Conservation (phyloP, 2,797 vertebrate species). For the Aphelocoma californica region DNA sequence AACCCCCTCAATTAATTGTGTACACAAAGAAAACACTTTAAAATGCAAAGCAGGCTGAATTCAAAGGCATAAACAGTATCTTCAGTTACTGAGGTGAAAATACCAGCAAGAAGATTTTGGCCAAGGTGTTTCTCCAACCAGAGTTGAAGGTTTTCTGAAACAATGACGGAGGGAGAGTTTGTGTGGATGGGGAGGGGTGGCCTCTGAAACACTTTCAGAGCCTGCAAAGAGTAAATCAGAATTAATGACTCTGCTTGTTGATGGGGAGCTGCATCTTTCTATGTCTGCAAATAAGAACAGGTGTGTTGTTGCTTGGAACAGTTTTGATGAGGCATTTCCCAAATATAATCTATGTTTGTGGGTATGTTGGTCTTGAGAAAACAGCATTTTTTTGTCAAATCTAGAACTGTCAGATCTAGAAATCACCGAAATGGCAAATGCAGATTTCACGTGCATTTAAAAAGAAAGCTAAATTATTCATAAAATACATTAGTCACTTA, state of each 20-base stretch:
- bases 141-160: neutral
- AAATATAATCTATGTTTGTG: slow-evolving; percentile 11
- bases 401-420: neutral
- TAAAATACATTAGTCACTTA: neutral
- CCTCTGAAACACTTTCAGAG: neutral
- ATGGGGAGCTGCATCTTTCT: slow-evolving; percentile 18
- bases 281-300: slow-evolving; percentile 68
- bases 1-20: neutral
- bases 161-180: neutral
- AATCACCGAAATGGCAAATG: neutral
- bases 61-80: neutral
- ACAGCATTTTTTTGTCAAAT: slow-evolving; percentile 27
- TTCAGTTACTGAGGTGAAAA: slow-evolving; percentile 23
- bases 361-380: neutral
- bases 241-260: neutral
- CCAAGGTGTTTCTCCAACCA: neutral
- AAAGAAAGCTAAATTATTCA: neutral
- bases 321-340: slow-evolving; percentile 64
- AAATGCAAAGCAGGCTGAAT: slow-evolving; percentile 24
- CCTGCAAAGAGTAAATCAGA: slow-evolving; percentile 23
- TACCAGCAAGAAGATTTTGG: neutral
- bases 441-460: neutral
- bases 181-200: neutral
- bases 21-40: neutral
- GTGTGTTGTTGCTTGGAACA: slow-evolving; percentile 25